These are phyloP conservation scores for Drosophila bunnanda DNA, from an alignment of 2,888 invertebrate species.

Conservation along the genomic window DNA sequence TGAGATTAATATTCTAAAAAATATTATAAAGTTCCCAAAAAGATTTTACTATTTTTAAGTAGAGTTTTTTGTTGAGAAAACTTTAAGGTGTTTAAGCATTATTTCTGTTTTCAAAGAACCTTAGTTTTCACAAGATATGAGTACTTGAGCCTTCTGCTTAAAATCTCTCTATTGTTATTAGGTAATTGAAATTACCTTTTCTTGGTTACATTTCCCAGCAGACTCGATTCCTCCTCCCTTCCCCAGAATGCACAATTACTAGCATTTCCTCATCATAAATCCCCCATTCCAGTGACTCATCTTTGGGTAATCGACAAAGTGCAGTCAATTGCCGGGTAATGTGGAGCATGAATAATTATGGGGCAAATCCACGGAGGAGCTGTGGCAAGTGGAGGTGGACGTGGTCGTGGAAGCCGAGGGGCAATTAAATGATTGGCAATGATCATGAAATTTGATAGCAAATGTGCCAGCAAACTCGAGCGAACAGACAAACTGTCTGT, in stretches of 20 bases:
- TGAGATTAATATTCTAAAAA: neutral
- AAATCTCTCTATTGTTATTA: too few relatives aligned
- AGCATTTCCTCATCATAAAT: neutral
- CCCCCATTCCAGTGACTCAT: constrained; percentile 14
- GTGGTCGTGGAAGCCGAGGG: constrained; percentile 11
- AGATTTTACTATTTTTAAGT: too few relatives aligned
- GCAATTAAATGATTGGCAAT: constrained; percentile 79
- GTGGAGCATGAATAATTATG: constrained; percentile 72
- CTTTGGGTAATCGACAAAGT: constrained; percentile 42
- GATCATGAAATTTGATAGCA: constrained; percentile 75
- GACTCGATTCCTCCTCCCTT: neutral
- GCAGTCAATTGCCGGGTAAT: constrained; percentile 53
- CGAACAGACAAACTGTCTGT: constrained; percentile 59
- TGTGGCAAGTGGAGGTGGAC: constrained; percentile 15
- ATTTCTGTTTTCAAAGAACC: neutral
- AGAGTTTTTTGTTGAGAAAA: neutral
- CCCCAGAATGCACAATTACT: neutral
- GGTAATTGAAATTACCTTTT: neutral
- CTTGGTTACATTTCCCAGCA: too few relatives aligned
- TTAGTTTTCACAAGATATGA: neutral
- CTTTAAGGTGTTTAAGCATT: neutral
- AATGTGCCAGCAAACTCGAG: constrained; percentile 60
- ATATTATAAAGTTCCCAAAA: neutral
- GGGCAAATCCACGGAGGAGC: constrained; percentile 17
- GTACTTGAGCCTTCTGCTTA: too few relatives aligned